These are phyloP conservation scores for Ptychodera flava DNA, from an alignment of 35 echinoderm and acorn worm species.

Conservation along the genomic window DNA sequence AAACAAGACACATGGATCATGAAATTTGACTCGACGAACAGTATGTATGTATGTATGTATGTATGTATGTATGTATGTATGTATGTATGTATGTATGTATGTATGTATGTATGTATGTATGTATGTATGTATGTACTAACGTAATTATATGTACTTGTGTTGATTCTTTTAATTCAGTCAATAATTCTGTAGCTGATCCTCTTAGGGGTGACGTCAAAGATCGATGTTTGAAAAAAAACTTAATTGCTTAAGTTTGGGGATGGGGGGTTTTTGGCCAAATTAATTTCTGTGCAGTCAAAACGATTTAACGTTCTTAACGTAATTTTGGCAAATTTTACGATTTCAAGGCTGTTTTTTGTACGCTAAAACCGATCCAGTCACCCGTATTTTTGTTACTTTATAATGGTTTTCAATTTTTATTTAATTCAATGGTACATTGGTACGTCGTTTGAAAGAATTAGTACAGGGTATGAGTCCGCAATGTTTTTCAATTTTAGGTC, in stretches of 20 bases:
- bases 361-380: too few species aligned
- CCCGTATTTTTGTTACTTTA: too few species aligned
- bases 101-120: background rate
- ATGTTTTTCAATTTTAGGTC: background rate
- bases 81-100: slow-evolving; percentile 2
- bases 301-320: too few species aligned
- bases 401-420: too few species aligned
- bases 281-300: background rate
- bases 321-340: too few species aligned
- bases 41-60: slow-evolving; percentile 2
- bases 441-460: too few species aligned
- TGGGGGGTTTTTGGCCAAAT: background rate
- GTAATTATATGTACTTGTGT: background rate
- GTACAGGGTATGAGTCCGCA: background rate
- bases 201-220: background rate
- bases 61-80: slow-evolving; percentile 2
- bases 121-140: background rate
- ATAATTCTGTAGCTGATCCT: background rate
- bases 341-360: too few species aligned
- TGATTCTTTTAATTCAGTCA: background rate
- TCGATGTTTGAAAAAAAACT: background rate
- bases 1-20: too few species aligned
- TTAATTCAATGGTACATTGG: too few species aligned
- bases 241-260: background rate
- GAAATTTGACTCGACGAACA: too few species aligned